phyloP scores from a whole-genome alignment of 2,797 vertebrate genomes.

The Micromesistius poutassou region DNA sequence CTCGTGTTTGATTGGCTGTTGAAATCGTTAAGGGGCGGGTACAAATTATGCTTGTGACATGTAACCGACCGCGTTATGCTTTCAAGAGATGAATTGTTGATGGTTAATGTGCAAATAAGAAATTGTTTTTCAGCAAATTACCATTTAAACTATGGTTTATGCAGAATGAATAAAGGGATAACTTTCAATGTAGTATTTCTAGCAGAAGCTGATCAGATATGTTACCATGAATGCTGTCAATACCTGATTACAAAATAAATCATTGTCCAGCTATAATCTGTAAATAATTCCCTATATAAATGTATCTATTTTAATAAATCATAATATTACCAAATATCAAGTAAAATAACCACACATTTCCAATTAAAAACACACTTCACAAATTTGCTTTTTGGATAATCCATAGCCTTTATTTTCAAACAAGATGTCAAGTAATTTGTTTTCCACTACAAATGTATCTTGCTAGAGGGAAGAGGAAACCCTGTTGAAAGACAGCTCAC shows the following conservation, averaged over 20 bases:
- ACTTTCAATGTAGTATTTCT: neutral
- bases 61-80: neutral
- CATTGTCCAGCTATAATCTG: neutral
- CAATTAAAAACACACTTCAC: conserved; percentile 14
- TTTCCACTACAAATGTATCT: conserved; percentile 24
- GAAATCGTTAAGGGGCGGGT: conserved; percentile 24
- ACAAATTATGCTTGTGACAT: no score
- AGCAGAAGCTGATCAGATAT: neutral
- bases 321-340: conserved; percentile 5
- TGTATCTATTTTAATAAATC: neutral
- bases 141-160: neutral
- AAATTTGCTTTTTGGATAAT: conserved; percentile 22
- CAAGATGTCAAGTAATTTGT: conserved; percentile 43
- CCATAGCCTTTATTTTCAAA: conserved; percentile 69
- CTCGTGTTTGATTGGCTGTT: conserved; percentile 41
- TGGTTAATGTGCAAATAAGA: neutral
- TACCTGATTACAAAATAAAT: neutral
- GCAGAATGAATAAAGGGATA: neutral
- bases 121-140: neutral
- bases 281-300: neutral
- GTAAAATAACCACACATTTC: neutral
- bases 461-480: conserved; percentile 26
- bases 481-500: conserved; percentile 14
- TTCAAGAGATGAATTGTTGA: neutral
- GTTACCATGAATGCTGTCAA: neutral